These are phyloP conservation scores for Strix aluco DNA, from an alignment of 2,113 vertebrate species.

Conservation along the genomic window DNA sequence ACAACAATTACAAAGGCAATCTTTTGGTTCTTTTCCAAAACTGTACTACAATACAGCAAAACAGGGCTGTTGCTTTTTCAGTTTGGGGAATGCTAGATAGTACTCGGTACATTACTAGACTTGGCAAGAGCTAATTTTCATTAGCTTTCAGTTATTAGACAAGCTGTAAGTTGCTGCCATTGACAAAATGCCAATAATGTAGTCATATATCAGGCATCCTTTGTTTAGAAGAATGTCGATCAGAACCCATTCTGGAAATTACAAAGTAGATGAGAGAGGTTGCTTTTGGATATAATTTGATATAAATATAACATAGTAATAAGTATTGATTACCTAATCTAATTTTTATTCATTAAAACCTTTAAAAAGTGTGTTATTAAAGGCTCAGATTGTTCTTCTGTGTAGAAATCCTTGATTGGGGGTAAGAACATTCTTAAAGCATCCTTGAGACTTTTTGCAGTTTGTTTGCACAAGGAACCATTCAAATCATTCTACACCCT, in stretches of 20 bases:
- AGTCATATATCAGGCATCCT: slow-evolving; percentile 31
- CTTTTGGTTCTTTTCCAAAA: slow-evolving; percentile 12
- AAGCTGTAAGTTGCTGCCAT: slow-evolving; percentile 48
- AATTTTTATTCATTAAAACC: slow-evolving; percentile 39
- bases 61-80: neutral
- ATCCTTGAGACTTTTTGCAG: neutral
- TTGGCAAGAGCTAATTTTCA: slow-evolving; percentile 34
- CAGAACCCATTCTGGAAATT: slow-evolving; percentile 50
- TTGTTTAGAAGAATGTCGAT: slow-evolving; percentile 52
- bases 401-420: neutral
- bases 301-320: slow-evolving; percentile 19
- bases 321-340: slow-evolving; percentile 43
- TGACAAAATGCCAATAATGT: slow-evolving; percentile 54
- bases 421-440: neutral
- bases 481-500: neutral
- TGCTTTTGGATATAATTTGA: slow-evolving; percentile 54
- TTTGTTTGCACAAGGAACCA: neutral
- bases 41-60: neutral
- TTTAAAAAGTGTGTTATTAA: slow-evolving; percentile 40
- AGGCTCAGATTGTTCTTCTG: slow-evolving; percentile 1
- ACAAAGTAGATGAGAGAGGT: neutral
- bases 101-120: neutral
- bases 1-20: neutral
- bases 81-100: neutral
- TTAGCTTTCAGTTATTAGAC: slow-evolving; percentile 48